These are phyloP conservation scores for Atethmia centrago DNA, from an alignment of 2,888 invertebrate species.

Conservation along the genomic window DNA sequence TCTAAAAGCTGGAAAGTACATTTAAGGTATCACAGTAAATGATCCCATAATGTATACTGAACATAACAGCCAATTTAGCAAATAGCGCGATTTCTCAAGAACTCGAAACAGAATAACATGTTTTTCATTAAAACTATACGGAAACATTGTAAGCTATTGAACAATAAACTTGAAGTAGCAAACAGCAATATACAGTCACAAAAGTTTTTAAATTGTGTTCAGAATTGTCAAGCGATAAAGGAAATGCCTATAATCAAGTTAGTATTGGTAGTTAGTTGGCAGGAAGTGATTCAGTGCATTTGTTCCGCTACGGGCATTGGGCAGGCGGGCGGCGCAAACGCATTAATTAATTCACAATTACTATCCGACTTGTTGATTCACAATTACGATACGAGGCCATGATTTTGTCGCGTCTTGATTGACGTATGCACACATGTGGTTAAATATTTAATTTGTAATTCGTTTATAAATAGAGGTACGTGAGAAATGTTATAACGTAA, in stretches of 20 bases:
- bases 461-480: conserved; percentile 35
- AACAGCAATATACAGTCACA: conserved; percentile 33
- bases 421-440: conserved; percentile 21
- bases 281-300: conserved; percentile 62
- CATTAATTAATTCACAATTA: conserved; percentile 57
- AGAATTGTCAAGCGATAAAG: conserved; percentile 49
- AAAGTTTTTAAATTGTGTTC: conserved; percentile 49
- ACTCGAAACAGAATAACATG: conserved; percentile 36
- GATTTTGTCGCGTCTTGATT: conserved; percentile 47
- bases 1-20: not conserved
- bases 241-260: conserved; percentile 54
- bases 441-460: conserved; percentile 29
- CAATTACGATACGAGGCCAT: conserved; percentile 28
- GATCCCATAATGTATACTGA: conserved; percentile 17
- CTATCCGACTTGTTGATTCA: conserved; percentile 39
- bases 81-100: conserved; percentile 40
- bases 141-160: conserved; percentile 43
- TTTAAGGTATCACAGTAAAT: conserved; percentile 3
- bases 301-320: conserved; percentile 50
- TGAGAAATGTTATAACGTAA: conserved; percentile 21
- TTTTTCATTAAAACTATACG: conserved; percentile 52
- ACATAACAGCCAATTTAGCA: conserved; percentile 41
- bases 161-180: conserved; percentile 39
- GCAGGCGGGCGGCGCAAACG: conserved; percentile 42
- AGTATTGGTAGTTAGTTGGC: conserved; percentile 41